phyloP scores from a whole-genome alignment of 1,140 invertebrate genomes.

The Lanistes nyassanus region DNA sequence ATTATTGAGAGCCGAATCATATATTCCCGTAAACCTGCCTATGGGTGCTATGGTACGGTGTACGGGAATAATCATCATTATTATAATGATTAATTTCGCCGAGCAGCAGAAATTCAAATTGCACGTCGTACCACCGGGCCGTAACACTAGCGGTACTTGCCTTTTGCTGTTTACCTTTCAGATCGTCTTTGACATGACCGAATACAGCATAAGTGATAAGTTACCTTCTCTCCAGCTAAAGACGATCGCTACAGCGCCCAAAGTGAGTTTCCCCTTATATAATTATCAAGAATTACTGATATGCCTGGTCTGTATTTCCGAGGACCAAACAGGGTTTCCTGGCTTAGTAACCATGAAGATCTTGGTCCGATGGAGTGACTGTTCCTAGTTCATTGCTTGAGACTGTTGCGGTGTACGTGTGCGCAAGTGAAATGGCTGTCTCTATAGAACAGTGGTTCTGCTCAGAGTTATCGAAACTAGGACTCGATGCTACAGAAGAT shows the following conservation, averaged over 20 bases:
- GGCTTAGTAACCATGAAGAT: not conserved
- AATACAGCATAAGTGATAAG: not conserved
- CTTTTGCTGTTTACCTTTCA: too few species aligned
- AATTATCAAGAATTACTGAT: not conserved
- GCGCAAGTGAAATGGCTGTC: slow-evolving; percentile 45
- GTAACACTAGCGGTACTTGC: too few species aligned
- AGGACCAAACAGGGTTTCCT: slow-evolving; percentile 1
- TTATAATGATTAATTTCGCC: too few species aligned
- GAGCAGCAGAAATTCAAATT: too few species aligned
- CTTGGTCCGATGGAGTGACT: not conserved
- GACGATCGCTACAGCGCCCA: not conserved
- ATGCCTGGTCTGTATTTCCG: too few species aligned
- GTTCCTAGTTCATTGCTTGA: not conserved
- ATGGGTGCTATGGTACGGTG: too few species aligned
- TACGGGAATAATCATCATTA: too few species aligned
- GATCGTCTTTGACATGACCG: not conserved
- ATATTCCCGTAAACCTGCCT: too few species aligned
- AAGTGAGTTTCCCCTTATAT: not conserved
- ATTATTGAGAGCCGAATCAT: too few species aligned
- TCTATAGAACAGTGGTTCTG: slow-evolving; percentile 56
- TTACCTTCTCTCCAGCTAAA: not conserved
- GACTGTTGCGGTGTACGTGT: not conserved
- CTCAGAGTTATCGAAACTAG: slow-evolving; percentile 53
- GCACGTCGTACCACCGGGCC: too few species aligned
- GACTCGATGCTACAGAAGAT: slow-evolving; percentile 53